Evolutionary conservation across 2,797 vertebrate genomes (phyloP).

Genomic region (Eospalax fontanierii): DNA sequence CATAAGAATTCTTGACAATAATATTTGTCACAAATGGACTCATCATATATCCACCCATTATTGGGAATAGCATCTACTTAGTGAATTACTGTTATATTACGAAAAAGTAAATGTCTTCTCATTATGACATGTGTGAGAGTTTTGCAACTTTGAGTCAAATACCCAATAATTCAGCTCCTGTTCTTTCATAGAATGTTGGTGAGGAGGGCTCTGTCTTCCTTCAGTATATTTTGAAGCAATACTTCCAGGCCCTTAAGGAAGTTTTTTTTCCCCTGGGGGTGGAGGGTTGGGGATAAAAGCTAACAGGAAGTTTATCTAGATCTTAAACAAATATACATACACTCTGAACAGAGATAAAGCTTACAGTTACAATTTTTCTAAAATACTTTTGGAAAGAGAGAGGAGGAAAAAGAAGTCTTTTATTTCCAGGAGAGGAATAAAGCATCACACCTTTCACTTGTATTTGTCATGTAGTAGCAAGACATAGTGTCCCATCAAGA

Average conservation of each 20-base stretch:
- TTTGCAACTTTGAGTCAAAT: not conserved
- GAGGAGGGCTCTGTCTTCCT: not conserved
- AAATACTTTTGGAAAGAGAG: not conserved
- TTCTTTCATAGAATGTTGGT: not conserved
- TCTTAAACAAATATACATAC: conserved; percentile 53
- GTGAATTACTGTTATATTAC: not conserved
- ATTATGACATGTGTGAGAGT: not conserved
- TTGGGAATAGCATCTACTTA: not conserved
- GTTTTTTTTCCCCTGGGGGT: too few species aligned
- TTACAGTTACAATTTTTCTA: not conserved
- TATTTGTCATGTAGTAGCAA: not conserved
- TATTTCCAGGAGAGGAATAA: not conserved
- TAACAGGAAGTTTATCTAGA: not conserved
- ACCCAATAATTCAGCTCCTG: not conserved
- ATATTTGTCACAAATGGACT: not conserved
- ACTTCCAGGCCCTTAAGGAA: not conserved
- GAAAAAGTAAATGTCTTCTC: not conserved
- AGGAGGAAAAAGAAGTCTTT: not conserved
- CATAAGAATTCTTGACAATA: not conserved
- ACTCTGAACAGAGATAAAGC: conserved; percentile 5
- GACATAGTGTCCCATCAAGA: not conserved
- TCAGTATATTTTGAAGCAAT: conserved; percentile 13
- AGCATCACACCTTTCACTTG: conserved; percentile 3
- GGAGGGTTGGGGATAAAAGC: not conserved
- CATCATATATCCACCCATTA: not conserved